Base-by-base conservation (phyloP, 2,797 vertebrate genomes). In the Notoglanidium macrostoma region DNA sequence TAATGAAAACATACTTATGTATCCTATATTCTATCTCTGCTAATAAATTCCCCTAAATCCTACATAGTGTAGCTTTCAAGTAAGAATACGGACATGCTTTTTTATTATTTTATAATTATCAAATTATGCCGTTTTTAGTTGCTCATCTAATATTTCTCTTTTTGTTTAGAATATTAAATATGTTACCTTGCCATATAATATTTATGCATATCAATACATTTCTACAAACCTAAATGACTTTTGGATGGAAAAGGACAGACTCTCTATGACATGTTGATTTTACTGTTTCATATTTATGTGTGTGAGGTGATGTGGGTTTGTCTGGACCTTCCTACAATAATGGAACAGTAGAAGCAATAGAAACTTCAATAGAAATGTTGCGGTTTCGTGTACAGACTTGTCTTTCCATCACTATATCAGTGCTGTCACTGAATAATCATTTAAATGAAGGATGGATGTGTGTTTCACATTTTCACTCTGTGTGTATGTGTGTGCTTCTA, bases 371-470 rank as follows among this genome's bases (percentile, higher is more conserved):
- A 29, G 46, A 83, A 54, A 32, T 32, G 21, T 23, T 67, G 14
- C n/a, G 12, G 46, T 93, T 92, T 93, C 92, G 87, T 90, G 90
- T 89, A 61, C 76, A 90, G 91, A 93, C 91, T 89, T 89, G 91
- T 91, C 91, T 85, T 89, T 88, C 88, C 90, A 82, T 72, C 88
- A 85, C 29, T 87, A 46, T 86, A 91, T 91, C 59, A 63, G 76
- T 72, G 44, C 40, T 49, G 86, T 92, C 92, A 91, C 90, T 2
- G 85, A 92, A 93, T 89, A 67, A 87, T 88, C 90, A 90, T 88
- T 89, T 90, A 89, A 89, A 89, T 86, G 87, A 76, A 65, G 74
- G 46, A 70, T 85, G 74, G 80, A 90, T 85, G 91, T 35, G 90
- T 77, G 49, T 87, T 70, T 85, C 73, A 85, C 32, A 4, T 82